Evolutionary conservation across 2,797 vertebrate genomes (phyloP).

Genomic region (Coregonus ussuriensis): DNA sequence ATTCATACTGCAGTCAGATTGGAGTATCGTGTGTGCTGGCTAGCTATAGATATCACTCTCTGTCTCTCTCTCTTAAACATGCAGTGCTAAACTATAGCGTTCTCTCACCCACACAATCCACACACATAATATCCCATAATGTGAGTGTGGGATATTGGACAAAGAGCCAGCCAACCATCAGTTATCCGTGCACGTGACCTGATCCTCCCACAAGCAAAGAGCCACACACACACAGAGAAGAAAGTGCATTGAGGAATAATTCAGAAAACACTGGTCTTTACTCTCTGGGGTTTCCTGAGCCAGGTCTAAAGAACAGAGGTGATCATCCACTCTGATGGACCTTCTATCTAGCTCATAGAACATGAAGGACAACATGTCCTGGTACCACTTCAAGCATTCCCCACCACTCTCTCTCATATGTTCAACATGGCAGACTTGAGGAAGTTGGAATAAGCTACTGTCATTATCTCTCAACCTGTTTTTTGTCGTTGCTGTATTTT

Average conservation of each 20-base stretch:
- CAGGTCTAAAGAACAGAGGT: slow-evolving; percentile 27
- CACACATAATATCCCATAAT: not conserved
- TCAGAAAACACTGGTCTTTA: slow-evolving; percentile 52
- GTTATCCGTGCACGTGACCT: not conserved
- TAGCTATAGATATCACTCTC: not conserved
- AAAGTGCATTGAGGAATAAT: slow-evolving; percentile 62
- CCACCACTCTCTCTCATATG: not conserved
- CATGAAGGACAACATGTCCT: slow-evolving; percentile 31
- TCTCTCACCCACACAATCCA: not conserved
- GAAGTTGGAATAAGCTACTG: not conserved
- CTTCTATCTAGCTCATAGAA: slow-evolving; percentile 20
- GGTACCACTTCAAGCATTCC: slow-evolving; percentile 14
- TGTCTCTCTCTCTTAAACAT: not conserved
- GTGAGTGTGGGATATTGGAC: not conserved
- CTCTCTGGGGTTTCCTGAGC: slow-evolving; percentile 49
- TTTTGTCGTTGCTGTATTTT: not conserved
- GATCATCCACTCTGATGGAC: slow-evolving; percentile 33
- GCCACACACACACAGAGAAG: slow-evolving; percentile 7
- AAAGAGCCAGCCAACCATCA: not conserved
- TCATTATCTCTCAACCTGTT: not conserved
- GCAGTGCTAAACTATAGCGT: not conserved
- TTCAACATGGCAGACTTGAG: not conserved
- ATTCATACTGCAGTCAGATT: not conserved
- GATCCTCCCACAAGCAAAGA: slow-evolving; percentile 2
- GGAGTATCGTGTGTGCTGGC: not conserved